phyloP scores from a whole-genome alignment of 1,140 invertebrate species.

The Drusus annulatus region DNA sequence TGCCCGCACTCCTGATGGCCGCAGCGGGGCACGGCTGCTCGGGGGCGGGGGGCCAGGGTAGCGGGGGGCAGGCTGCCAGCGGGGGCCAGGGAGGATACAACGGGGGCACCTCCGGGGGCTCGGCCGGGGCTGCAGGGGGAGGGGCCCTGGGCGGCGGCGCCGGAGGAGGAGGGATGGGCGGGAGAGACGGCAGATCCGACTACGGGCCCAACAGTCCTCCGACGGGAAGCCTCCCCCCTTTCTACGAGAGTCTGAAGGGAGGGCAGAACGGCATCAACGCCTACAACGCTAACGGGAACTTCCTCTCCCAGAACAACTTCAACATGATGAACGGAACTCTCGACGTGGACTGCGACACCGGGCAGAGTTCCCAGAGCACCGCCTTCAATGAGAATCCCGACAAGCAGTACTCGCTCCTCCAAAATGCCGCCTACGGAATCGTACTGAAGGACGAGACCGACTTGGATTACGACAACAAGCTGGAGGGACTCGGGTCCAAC shows the following conservation, averaged over 20 bases:
- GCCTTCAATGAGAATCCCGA: slow-evolving; percentile 71
- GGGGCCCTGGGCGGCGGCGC: slow-evolving; percentile 75
- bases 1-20: slow-evolving; percentile 77
- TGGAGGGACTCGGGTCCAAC: slow-evolving; percentile 74
- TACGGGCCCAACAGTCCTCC: slow-evolving; percentile 88
- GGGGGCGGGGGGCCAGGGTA: slow-evolving; percentile 70
- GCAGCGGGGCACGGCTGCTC: slow-evolving; percentile 83
- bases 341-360: slow-evolving; percentile 83
- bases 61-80: slow-evolving; percentile 71
- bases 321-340: slow-evolving; percentile 75
- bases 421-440: slow-evolving; percentile 86
- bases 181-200: slow-evolving; percentile 83
- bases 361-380: slow-evolving; percentile 65
- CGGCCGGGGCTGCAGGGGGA: slow-evolving; percentile 75
- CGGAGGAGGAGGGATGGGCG: slow-evolving; percentile 81
- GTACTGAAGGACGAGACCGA: slow-evolving; percentile 82
- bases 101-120: slow-evolving; percentile 69
- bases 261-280: slow-evolving; percentile 75
- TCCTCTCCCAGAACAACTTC: slow-evolving; percentile 68
- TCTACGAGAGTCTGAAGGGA: slow-evolving; percentile 87
- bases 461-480: slow-evolving; percentile 81
- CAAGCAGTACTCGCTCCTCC: slow-evolving; percentile 85
- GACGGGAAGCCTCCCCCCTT: slow-evolving; percentile 85
- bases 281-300: slow-evolving; percentile 72
- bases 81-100: slow-evolving; percentile 71